Conservation (phyloP, 2,888 invertebrate genomes). For the Lasioglossum zephyrum region DNA sequence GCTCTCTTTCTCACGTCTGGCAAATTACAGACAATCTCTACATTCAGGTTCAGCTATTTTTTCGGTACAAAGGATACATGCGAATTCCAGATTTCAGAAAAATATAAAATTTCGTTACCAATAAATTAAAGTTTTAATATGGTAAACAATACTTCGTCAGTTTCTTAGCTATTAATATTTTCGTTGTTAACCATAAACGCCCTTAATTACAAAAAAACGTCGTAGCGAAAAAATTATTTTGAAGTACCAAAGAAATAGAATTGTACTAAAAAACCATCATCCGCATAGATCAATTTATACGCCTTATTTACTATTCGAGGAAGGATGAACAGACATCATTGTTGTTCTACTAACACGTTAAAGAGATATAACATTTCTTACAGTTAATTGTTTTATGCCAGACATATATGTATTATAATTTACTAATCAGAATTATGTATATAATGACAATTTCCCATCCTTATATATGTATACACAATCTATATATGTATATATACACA, state of each 20-base stretch:
- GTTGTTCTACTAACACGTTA: slow-evolving; percentile 41
- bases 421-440: slow-evolving; percentile 53
- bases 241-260: slow-evolving; percentile 13
- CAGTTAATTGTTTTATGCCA: slow-evolving; percentile 12
- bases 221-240: not conserved
- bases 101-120: not conserved
- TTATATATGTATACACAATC: slow-evolving; percentile 56
- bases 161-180: not conserved
- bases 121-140: slow-evolving; percentile 1
- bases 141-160: not conserved
- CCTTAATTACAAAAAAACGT: not conserved
- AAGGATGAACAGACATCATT: slow-evolving; percentile 31
- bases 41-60: slow-evolving; percentile 3
- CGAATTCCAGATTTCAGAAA: slow-evolving; percentile 1
- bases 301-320: slow-evolving; percentile 34
- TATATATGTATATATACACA: slow-evolving; percentile 49
- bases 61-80: slow-evolving; percentile 20
- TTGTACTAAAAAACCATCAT: slow-evolving; percentile 7
- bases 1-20: slow-evolving; percentile 8
- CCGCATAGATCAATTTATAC: slow-evolving; percentile 20
- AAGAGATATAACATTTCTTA: slow-evolving; percentile 24
- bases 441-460: slow-evolving; percentile 51
- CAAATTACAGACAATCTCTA: slow-evolving; percentile 25
- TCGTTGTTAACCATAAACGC: not conserved
- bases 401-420: slow-evolving; percentile 39